Conservation (phyloP, 2,888 invertebrate species). For the Aromia moschata region DNA sequence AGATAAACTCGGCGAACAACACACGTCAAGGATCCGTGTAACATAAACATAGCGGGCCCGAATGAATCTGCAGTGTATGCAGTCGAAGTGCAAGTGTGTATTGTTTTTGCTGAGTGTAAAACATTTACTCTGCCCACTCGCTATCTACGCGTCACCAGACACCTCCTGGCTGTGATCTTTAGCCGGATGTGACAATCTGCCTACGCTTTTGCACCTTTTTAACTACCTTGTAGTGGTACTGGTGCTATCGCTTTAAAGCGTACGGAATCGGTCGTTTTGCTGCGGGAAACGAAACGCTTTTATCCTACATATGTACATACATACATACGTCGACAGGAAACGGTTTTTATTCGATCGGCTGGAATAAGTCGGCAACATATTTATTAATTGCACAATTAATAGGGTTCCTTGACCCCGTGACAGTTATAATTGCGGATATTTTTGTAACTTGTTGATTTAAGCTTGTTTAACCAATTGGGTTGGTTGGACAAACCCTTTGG, state of each 20-base stretch:
- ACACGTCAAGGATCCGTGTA: slow-evolving; percentile 30
- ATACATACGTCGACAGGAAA: slow-evolving; percentile 3
- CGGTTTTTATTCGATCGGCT: not conserved
- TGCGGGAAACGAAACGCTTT: slow-evolving; percentile 5
- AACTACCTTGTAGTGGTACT: slow-evolving; percentile 32
- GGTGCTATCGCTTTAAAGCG: too few species aligned
- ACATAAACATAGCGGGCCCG: slow-evolving; percentile 28
- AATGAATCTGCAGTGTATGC: slow-evolving; percentile 31
- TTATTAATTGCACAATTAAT: not conserved
- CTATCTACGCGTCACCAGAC: slow-evolving; percentile 45
- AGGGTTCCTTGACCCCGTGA: too few species aligned
- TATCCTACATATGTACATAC: too few species aligned
- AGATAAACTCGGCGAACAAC: slow-evolving; percentile 24
- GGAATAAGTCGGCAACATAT: slow-evolving; percentile 2
- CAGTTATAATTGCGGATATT: too few species aligned
- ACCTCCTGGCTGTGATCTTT: slow-evolving; percentile 40
- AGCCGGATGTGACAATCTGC: slow-evolving; percentile 45
- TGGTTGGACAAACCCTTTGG: too few species aligned
- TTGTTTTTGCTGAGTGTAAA: slow-evolving; percentile 46
- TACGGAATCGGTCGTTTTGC: slow-evolving; percentile 10
- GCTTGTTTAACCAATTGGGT: too few species aligned
- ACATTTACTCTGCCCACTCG: slow-evolving; percentile 41
- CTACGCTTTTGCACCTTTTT: slow-evolving; percentile 38
- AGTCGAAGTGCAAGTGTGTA: slow-evolving; percentile 27
- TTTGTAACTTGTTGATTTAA: too few species aligned